Evolutionary conservation across 2,888 invertebrate genomes (phyloP).

Genomic region (Chrysomela aeneicollis): DNA sequence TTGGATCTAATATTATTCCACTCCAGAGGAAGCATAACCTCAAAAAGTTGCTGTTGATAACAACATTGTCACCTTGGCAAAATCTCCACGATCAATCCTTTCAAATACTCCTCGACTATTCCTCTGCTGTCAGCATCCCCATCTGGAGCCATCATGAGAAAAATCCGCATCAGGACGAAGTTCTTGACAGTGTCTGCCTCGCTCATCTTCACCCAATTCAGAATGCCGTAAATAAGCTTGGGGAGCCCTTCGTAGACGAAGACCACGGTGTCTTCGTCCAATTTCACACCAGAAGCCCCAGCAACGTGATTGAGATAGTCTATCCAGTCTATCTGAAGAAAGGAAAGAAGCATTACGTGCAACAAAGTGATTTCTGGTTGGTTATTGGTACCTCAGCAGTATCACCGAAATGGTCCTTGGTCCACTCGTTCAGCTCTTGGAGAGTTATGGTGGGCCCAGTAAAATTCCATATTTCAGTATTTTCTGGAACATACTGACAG

Average conservation of each 20-base stretch:
- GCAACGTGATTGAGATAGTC: constrained; percentile 54
- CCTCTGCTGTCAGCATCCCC: constrained; percentile 52
- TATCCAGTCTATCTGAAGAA: constrained; percentile 57
- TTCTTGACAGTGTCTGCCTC: constrained; percentile 53
- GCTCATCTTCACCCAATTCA: constrained; percentile 54
- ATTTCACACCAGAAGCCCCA: constrained; percentile 47
- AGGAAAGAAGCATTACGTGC: background rate
- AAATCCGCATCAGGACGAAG: constrained; percentile 55
- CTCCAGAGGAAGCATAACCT: too few species aligned
- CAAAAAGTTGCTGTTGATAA: too few species aligned
- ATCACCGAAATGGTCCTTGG: constrained; percentile 43
- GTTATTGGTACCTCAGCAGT: constrained; percentile 39
- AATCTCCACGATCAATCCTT: constrained; percentile 42
- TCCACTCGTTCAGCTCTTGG: constrained; percentile 47
- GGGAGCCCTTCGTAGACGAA: constrained; percentile 34
- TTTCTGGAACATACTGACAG: constrained; percentile 13
- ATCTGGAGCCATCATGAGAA: constrained; percentile 57
- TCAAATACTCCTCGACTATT: constrained; percentile 53
- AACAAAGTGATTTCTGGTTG: background rate
- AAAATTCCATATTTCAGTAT: constrained; percentile 6
- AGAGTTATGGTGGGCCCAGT: constrained; percentile 31
- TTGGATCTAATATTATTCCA: too few species aligned
- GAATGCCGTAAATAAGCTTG: constrained; percentile 48
- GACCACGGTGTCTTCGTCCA: constrained; percentile 49
- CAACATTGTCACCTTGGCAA: constrained; percentile 52